Percentiles rank a stretch among this genome's conserved stretches.
Conservation (phyloP, 2,888 invertebrate species). For the Trichogramma evanescens region DNA sequence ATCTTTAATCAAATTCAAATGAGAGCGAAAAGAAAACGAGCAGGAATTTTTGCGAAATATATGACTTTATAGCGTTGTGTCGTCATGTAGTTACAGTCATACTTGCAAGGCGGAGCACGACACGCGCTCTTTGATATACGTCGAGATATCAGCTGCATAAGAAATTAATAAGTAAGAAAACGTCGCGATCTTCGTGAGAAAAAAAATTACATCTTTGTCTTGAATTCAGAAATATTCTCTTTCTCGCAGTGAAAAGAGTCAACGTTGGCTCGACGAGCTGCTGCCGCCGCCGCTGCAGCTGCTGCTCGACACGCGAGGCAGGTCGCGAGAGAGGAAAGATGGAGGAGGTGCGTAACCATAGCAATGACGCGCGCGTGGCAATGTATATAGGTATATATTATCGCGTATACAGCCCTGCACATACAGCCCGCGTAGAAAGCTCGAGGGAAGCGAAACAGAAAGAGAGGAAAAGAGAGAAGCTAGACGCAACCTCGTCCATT, state of each 20-base stretch:
- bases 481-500: conserved; percentile 36
- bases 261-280: too few species aligned
- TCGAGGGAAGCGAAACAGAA: conserved; percentile 10
- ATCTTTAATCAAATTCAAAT: too few species aligned
- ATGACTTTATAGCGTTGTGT: too few species aligned
- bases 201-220: conserved; percentile 6
- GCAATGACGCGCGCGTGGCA: conserved; percentile 37
- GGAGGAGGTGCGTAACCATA: conserved; percentile 41
- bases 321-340: conserved; percentile 22
- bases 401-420: not conserved
- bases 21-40: too few species aligned
- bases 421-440: conserved; percentile 16
- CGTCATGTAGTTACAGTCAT: too few species aligned
- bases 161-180: not conserved
- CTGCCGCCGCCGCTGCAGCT: conserved; percentile 4
- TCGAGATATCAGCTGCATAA: too few species aligned
- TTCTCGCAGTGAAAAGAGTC: too few species aligned
- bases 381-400: conserved; percentile 12
- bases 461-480: conserved; percentile 18
- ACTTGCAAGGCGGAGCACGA: too few species aligned
- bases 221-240: conserved; percentile 1
- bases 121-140: too few species aligned
- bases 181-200: not conserved
- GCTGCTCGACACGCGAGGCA: conserved; percentile 19
- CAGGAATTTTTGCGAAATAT: too few species aligned